Evolutionary conservation across 2,888 invertebrate species (phyloP), one percentile per base, ranked within the genome.

Genomic region (Pristionchus exspectatus): DNA sequence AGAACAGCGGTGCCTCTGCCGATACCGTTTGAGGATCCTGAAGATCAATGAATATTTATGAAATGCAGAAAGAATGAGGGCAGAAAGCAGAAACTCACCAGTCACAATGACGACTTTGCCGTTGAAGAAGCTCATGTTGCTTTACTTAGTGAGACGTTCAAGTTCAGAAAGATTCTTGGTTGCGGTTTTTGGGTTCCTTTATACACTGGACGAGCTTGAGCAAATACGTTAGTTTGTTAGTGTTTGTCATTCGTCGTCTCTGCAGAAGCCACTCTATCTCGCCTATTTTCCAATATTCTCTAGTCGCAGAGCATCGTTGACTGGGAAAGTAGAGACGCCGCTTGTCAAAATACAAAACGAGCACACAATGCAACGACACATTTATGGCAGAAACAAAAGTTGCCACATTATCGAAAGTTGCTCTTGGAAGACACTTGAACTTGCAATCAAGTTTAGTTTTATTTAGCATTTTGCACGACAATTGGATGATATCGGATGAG

Each of bases 171-270:
- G 27, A 27, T 66, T 24, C 66, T 27, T 66, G 66, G 66, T 12
- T 10, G 69, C 12, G 30, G 12, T 16, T 69, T 12, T 4, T 0
- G 12, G 30, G 69, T 69, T 27, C 69, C 18, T 30, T 69, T 69
- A 69, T 69, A 69, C 69, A 12, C 69, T 27, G 12, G 30, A 18
- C 16, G 69, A 63, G 7, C 24, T 2, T 63, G 63, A n/a, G 63
- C 63, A 63, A 63, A 63, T n/a, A 63, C 63, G 63, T 63, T 63
- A 63, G 63, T 63, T 63, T 63, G 63, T 63, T 69, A 69, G 69
- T 69, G 30, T 16, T 27, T 69, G 30, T 30, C 30, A n/a, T 24
- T 24, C 69, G 12, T 12, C 18, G 30, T 69, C 69, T 69, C 69
- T 69, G 1, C 1, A 30, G 0, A 30, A 69, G 69, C 30, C 69